phyloP scores from a whole-genome alignment of 1,140 invertebrate genomes.

The Homarus americanus region DNA sequence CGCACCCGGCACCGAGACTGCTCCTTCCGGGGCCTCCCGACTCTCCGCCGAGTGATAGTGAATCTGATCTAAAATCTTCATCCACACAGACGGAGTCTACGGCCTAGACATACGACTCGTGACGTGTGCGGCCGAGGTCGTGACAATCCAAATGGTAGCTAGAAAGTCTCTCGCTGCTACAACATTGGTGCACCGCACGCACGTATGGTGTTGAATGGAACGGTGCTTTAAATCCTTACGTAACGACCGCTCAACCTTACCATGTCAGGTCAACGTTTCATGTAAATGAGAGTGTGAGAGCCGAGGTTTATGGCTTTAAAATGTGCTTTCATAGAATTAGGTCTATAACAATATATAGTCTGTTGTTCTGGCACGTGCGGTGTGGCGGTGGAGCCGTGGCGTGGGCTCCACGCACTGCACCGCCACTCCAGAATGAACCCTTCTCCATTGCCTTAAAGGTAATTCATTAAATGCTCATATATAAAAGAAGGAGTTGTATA shows the following conservation, averaged over 20 bases:
- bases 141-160: background rate
- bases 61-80: background rate
- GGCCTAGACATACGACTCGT: background rate
- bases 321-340: slow-evolving; percentile 10
- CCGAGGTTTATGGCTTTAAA: background rate
- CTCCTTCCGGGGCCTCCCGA: background rate
- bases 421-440: no score
- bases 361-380: background rate
- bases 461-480: background rate
- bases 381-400: background rate
- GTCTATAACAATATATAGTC: background rate
- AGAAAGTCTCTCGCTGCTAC: background rate
- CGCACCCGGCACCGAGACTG: background rate
- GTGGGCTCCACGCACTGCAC: background rate
- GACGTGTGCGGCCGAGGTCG: background rate
- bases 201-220: background rate
- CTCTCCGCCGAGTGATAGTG: background rate
- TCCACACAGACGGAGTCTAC: background rate
- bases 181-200: background rate
- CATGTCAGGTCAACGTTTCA: background rate
- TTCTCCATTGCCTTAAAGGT: background rate
- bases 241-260: background rate
- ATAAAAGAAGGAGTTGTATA: background rate
- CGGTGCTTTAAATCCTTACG: background rate
- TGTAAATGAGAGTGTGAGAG: background rate